These are phyloP conservation scores for Mesodorylaimus sp. DNA, from an alignment of 2,888 invertebrate species.

Conservation along the genomic window DNA sequence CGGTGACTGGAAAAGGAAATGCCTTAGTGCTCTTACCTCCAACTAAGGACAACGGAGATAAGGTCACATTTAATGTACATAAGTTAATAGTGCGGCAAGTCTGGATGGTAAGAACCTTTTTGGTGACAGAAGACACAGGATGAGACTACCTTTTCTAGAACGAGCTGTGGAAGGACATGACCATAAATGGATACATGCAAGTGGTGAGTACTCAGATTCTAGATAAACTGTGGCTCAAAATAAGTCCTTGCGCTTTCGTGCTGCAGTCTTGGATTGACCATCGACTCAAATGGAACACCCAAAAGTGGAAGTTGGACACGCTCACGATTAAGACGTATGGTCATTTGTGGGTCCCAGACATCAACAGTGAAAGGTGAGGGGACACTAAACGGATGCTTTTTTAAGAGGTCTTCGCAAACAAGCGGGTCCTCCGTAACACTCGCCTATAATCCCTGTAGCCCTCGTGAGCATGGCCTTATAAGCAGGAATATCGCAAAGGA, in stretches of 20 bases:
- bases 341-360: constrained; percentile 22
- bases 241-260: no score
- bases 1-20: constrained; percentile 1
- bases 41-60: neutral
- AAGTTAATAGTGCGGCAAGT: constrained; percentile 4
- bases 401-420: no score
- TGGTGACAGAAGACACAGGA: no score
- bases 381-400: no score
- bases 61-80: neutral
- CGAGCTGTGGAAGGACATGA: constrained; percentile 25
- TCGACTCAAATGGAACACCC: constrained; percentile 20
- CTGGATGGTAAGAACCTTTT: constrained; percentile 8
- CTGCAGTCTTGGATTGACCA: constrained; percentile 22
- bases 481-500: no score
- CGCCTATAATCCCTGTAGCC: no score
- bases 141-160: constrained; percentile 14
- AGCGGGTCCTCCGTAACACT: no score
- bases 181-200: constrained; percentile 21
- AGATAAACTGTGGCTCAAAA: neutral
- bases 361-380: constrained; percentile 19
- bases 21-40: constrained; percentile 9
- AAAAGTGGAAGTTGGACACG: constrained; percentile 20
- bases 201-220: no score
- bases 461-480: no score
- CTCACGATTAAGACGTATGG: constrained; percentile 18